A percentile compares a stretch with the other conserved stretches of the same genome.
phyloP scores from a whole-genome alignment of 2,888 invertebrate species.

The Teleogryllus oceanicus region DNA sequence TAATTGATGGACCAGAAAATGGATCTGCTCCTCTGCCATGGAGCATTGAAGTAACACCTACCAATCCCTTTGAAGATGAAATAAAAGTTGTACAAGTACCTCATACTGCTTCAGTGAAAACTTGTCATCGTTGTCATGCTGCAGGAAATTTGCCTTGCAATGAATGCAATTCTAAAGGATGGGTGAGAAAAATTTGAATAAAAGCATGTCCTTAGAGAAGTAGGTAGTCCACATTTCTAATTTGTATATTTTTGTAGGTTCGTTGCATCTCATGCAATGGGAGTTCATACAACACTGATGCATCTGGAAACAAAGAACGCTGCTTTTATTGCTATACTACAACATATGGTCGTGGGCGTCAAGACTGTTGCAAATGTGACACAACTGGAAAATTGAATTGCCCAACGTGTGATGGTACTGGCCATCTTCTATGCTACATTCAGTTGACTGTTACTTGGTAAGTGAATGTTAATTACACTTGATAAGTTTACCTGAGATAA shows the following conservation, averaged over 20 bases:
- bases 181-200: conserved; percentile 42
- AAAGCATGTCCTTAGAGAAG: neutral
- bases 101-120: conserved; percentile 51
- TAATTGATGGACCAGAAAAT: conserved; percentile 46
- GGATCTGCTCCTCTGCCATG: conserved; percentile 50
- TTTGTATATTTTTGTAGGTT: conserved; percentile 39
- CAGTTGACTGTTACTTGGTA: conserved; percentile 50
- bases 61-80: conserved; percentile 48
- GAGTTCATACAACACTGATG: conserved; percentile 47
- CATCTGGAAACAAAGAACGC: conserved; percentile 43
- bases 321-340: conserved; percentile 47
- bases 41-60: conserved; percentile 48
- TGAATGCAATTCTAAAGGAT: conserved; percentile 50
- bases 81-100: conserved; percentile 51
- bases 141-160: conserved; percentile 45
- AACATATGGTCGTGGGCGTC: conserved; percentile 45
- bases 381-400: conserved; percentile 49
- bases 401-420: conserved; percentile 48
- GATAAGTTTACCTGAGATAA: neutral
- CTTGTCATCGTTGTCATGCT: conserved; percentile 48
- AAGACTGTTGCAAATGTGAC: conserved; percentile 48
- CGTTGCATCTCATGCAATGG: conserved; percentile 51
- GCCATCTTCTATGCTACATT: conserved; percentile 50
- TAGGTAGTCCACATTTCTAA: neutral
- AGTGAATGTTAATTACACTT: conserved; percentile 25